These are phyloP conservation scores for Ceratina australensis DNA, from an alignment of 1,140 invertebrate species.

Conservation along the genomic window DNA sequence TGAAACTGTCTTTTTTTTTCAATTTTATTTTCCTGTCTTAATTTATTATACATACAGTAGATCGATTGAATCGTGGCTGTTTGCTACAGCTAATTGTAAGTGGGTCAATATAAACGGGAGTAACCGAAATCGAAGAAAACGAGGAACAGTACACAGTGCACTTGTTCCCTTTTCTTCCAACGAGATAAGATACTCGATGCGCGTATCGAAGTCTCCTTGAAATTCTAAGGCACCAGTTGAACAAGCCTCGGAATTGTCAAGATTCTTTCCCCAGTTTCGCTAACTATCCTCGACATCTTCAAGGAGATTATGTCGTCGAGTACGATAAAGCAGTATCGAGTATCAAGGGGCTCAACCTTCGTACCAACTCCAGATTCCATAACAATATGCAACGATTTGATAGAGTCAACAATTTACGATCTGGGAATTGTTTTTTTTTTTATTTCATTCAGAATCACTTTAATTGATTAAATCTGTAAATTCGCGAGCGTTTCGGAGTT, in stretches of 20 bases:
- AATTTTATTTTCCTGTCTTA: too few species aligned
- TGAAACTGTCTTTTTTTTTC: too few species aligned
- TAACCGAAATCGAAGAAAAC: neutral
- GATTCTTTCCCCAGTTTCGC: conserved; percentile 51
- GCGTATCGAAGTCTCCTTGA: conserved; percentile 19
- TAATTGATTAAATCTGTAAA: too few species aligned
- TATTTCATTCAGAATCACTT: neutral
- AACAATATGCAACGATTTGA: too few species aligned
- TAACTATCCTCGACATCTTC: conserved; percentile 50
- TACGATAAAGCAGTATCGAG: conserved; percentile 37
- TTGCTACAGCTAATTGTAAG: neutral
- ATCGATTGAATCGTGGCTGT: neutral
- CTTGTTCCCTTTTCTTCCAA: conserved; percentile 9
- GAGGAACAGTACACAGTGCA: neutral
- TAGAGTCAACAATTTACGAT: neutral
- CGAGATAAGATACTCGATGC: conserved; percentile 19
- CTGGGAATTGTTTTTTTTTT: neutral
- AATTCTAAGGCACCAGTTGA: conserved; percentile 22
- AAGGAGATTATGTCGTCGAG: conserved; percentile 42
- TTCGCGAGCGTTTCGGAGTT: too few species aligned
- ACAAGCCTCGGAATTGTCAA: conserved; percentile 37
- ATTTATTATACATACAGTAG: too few species aligned
- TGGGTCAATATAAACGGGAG: neutral
- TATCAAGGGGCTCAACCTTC: conserved; percentile 22
- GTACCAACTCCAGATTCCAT: neutral